These are phyloP conservation scores for Phalloptychus januarius DNA, from an alignment of 2,797 vertebrate species.

Conservation along the genomic window DNA sequence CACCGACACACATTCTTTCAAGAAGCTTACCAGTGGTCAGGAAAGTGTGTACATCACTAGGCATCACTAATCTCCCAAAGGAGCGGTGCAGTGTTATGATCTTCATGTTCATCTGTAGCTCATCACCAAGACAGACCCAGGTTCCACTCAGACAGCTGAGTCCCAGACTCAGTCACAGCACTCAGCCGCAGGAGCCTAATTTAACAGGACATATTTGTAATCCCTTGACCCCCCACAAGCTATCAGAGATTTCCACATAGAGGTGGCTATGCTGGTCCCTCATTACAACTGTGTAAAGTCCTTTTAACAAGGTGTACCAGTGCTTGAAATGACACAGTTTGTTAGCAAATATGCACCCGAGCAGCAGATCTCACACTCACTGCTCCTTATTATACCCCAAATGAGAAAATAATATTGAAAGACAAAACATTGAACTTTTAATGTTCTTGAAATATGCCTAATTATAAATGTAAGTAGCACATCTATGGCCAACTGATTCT, in stretches of 20 bases:
- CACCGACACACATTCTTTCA: slow-evolving; percentile 4
- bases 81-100: slow-evolving; percentile 50
- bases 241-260: slow-evolving; percentile 56
- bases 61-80: slow-evolving; percentile 54
- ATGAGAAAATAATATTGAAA: background rate
- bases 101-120: slow-evolving; percentile 59
- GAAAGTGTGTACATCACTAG: slow-evolving; percentile 14
- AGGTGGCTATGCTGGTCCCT: slow-evolving; percentile 54
- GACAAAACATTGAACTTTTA: slow-evolving; percentile 9
- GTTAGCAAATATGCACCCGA: slow-evolving; percentile 24
- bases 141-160: slow-evolving; percentile 75
- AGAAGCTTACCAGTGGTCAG: slow-evolving; percentile 13
- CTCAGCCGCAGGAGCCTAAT: slow-evolving; percentile 73
- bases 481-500: slow-evolving; percentile 32
- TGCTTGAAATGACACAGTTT: slow-evolving; percentile 41
- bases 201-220: slow-evolving; percentile 76
- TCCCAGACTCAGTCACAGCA: slow-evolving; percentile 70
- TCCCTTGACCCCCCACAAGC: slow-evolving; percentile 68
- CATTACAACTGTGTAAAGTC: slow-evolving; percentile 60
- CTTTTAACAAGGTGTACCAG: slow-evolving; percentile 49
- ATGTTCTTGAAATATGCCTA: slow-evolving; percentile 4
- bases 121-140: slow-evolving; percentile 62
- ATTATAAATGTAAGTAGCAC: slow-evolving; percentile 1
- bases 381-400: background rate
- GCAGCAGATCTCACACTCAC: slow-evolving; percentile 6